Conservation (phyloP, 2,888 invertebrate genomes). For the Alloplasta piceator region DNA sequence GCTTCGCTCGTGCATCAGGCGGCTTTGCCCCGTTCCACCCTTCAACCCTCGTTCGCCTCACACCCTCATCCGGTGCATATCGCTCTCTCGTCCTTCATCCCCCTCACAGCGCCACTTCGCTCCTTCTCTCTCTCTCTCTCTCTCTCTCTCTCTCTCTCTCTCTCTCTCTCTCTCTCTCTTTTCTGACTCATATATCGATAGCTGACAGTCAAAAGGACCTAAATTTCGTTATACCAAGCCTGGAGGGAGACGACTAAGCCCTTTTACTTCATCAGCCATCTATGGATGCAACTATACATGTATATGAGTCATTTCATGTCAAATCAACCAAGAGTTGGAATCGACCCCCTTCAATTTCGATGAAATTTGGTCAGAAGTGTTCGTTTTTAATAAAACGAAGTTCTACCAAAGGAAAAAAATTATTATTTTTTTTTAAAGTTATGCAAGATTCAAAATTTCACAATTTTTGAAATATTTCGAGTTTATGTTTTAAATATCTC, state of each 20-base stretch:
- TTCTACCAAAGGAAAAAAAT: too few relatives aligned
- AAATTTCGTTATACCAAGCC: not conserved
- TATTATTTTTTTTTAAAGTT: too few relatives aligned
- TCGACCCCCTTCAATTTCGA: too few relatives aligned
- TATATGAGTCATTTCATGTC: too few relatives aligned
- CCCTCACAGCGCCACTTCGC: slow-evolving; percentile 60
- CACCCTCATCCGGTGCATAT: slow-evolving; percentile 56
- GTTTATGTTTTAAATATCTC: too few relatives aligned
- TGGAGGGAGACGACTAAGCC: slow-evolving; percentile 1
- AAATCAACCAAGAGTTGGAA: too few relatives aligned
- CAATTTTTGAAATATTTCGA: too few relatives aligned
- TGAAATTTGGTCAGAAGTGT: too few relatives aligned
- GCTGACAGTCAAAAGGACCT: slow-evolving; percentile 19
- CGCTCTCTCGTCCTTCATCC: slow-evolving; percentile 52
- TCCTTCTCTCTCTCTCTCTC: slow-evolving; percentile 60
- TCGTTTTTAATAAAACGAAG: too few relatives aligned
- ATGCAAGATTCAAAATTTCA: too few relatives aligned
- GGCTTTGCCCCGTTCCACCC: not conserved
- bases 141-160: slow-evolving; percentile 58
- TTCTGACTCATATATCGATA: slow-evolving; percentile 11
- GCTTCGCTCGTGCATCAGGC: slow-evolving; percentile 51
- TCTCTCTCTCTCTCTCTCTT: slow-evolving; percentile 44
- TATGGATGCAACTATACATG: not conserved
- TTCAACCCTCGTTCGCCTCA: slow-evolving; percentile 51
- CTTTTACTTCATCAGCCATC: slow-evolving; percentile 16